These are phyloP conservation scores for Drosophila mimetica DNA, from an alignment of 2,888 invertebrate species.

Conservation along the genomic window DNA sequence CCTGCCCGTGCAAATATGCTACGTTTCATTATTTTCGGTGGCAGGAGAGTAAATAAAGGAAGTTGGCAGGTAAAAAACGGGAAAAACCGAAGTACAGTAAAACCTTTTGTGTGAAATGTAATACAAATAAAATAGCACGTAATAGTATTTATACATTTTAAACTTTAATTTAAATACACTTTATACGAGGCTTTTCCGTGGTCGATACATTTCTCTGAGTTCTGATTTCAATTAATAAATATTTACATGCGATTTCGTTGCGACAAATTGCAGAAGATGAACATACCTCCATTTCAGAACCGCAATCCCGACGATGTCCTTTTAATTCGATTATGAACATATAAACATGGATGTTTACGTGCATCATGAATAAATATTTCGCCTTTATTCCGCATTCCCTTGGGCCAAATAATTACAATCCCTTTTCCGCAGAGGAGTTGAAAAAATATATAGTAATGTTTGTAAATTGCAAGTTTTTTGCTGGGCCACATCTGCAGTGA, in stretches of 20 bases:
- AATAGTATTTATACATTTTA: too few species aligned
- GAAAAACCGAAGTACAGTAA: neutral
- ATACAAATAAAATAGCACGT: neutral
- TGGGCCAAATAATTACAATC: constrained; percentile 16
- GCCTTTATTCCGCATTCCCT: neutral
- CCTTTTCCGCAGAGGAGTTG: constrained; percentile 2
- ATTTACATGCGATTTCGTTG: constrained; percentile 1
- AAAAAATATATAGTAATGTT: constrained; percentile 10
- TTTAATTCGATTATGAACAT: constrained; percentile 14
- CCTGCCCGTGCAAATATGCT: neutral
- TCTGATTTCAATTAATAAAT: constrained; percentile 5
- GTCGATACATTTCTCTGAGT: neutral
- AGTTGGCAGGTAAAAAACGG: neutral
- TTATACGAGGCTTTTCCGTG: neutral
- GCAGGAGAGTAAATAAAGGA: neutral
- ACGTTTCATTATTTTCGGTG: neutral
- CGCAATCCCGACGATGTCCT: neutral
- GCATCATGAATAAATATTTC: constrained; percentile 6
- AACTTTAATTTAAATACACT: neutral
- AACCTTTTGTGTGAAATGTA: neutral
- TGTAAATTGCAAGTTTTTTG: constrained; percentile 10
- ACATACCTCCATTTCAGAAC: neutral
- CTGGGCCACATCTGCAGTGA: constrained; percentile 13
- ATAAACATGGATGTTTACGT: constrained; percentile 6
- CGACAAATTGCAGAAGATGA: neutral